phyloP scores from a whole-genome alignment of 2,888 invertebrate genomes.

The Brachynemurus nebulosus region DNA sequence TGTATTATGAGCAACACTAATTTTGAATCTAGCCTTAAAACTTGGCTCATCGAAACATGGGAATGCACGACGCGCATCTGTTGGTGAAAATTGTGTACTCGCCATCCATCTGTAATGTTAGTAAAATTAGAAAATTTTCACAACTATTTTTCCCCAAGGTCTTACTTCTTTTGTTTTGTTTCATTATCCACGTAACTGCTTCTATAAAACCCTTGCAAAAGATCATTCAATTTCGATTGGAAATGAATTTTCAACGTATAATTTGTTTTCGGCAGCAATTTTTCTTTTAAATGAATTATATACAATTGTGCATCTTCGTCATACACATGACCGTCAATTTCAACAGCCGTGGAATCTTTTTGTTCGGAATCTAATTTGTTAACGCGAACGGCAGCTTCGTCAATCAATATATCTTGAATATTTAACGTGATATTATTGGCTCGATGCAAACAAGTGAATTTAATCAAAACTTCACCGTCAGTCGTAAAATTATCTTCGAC shows the following conservation, averaged over 20 bases:
- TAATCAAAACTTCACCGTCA: slow-evolving; percentile 31
- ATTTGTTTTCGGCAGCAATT: slow-evolving; percentile 25
- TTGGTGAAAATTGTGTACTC: slow-evolving; percentile 68
- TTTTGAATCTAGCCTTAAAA: slow-evolving; percentile 61
- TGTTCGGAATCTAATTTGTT: slow-evolving; percentile 16
- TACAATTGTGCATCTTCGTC: slow-evolving; percentile 27
- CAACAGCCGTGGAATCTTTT: slow-evolving; percentile 23
- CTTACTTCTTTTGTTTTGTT: slow-evolving; percentile 5
- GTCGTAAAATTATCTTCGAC: slow-evolving; percentile 31
- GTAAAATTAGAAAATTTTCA: not conserved
- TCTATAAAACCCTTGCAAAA: slow-evolving; percentile 42
- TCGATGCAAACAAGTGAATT: slow-evolving; percentile 27
- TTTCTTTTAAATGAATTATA: slow-evolving; percentile 27
- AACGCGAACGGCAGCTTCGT: slow-evolving; percentile 26
- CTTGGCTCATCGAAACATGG: slow-evolving; percentile 81
- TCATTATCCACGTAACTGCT: slow-evolving; percentile 32
- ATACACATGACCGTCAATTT: slow-evolving; percentile 26
- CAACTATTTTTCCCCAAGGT: not conserved
- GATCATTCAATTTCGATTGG: slow-evolving; percentile 36
- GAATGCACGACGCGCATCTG: slow-evolving; percentile 66
- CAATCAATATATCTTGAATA: slow-evolving; percentile 31
- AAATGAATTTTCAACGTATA: slow-evolving; percentile 38
- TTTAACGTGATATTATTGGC: slow-evolving; percentile 34
- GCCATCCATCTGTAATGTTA: slow-evolving; percentile 50
- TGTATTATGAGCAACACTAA: slow-evolving; percentile 46